phyloP scores from a whole-genome alignment of 2,888 invertebrate species.

The Automeris io region DNA sequence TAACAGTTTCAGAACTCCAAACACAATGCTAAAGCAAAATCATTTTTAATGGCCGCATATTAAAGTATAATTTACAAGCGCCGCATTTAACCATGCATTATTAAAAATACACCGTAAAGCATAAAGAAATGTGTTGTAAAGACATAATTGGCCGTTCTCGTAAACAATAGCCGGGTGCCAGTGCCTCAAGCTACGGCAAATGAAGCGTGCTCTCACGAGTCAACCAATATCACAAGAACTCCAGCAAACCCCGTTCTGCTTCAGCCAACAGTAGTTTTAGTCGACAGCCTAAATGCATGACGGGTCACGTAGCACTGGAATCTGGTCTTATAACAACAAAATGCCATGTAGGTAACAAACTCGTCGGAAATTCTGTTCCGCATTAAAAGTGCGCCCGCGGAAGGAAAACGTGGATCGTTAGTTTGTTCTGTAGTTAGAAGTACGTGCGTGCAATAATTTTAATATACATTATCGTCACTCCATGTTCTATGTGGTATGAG shows the following conservation, averaged over 20 bases:
- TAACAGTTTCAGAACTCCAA: too few relatives aligned
- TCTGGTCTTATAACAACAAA: conserved; percentile 40
- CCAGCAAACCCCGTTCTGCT: conserved; percentile 12
- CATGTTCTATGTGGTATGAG: too few relatives aligned
- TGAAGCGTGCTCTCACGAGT: conserved; percentile 62
- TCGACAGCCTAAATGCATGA: conserved; percentile 10
- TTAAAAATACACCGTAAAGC: conserved; percentile 27
- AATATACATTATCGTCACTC: too few relatives aligned
- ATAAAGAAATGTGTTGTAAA: conserved; percentile 53
- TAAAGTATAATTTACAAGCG: not conserved
- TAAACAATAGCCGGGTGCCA: conserved; percentile 62
- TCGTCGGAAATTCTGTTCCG: conserved; percentile 45
- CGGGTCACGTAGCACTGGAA: conserved; percentile 28
- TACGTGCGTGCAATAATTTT: too few relatives aligned
- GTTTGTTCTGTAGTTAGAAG: not conserved
- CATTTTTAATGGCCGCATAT: too few relatives aligned
- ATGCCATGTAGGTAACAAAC: conserved; percentile 46
- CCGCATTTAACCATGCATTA: not conserved
- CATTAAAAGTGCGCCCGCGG: conserved; percentile 33
- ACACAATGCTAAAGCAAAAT: too few relatives aligned
- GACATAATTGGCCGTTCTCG: conserved; percentile 62
- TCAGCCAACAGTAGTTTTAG: conserved; percentile 9
- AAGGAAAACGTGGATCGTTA: conserved; percentile 20
- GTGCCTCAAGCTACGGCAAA: conserved; percentile 55
- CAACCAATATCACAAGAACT: conserved; percentile 36